phyloP scores from a whole-genome alignment of 2,888 invertebrate genomes.

The Eucriotettix oculatus region DNA sequence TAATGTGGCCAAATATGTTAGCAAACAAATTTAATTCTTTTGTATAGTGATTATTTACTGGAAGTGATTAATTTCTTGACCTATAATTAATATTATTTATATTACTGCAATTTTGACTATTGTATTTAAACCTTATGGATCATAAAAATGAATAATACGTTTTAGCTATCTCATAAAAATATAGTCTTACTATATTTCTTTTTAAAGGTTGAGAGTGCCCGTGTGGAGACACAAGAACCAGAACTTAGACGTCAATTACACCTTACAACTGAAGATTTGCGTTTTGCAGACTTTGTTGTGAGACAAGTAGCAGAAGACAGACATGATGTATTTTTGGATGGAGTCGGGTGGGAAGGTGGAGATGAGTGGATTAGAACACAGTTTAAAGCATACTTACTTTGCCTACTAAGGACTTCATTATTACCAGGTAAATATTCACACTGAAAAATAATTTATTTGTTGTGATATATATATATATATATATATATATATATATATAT shows the following conservation, averaged over 20 bases:
- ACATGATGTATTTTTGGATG: conserved; percentile 53
- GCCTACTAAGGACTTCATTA: conserved; percentile 62
- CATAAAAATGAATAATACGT: neutral
- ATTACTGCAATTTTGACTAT: neutral
- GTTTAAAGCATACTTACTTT: conserved; percentile 72
- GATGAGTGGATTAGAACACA: conserved; percentile 94
- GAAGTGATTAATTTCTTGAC: too few species aligned
- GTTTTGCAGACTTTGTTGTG: conserved; percentile 88
- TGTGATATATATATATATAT: too few species aligned
- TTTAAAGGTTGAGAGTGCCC: conserved; percentile 53
- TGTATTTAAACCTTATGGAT: neutral
- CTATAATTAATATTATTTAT: too few species aligned
- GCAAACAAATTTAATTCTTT: too few species aligned
- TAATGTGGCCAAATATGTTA: too few species aligned
- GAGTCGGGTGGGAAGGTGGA: conserved; percentile 77
- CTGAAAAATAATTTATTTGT: too few species aligned
- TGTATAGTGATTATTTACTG: too few species aligned
- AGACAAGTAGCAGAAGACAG: conserved; percentile 46
- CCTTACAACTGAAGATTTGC: conserved; percentile 83
- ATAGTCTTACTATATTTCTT: neutral
- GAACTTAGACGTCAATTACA: conserved; percentile 68
- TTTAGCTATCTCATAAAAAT: neutral
- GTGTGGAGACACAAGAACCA: conserved; percentile 68
- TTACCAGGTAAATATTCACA: conserved; percentile 37
- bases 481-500: too few species aligned